Evolutionary conservation across 2,888 invertebrate genomes (phyloP).

Genomic region (Escarpia spicata): DNA sequence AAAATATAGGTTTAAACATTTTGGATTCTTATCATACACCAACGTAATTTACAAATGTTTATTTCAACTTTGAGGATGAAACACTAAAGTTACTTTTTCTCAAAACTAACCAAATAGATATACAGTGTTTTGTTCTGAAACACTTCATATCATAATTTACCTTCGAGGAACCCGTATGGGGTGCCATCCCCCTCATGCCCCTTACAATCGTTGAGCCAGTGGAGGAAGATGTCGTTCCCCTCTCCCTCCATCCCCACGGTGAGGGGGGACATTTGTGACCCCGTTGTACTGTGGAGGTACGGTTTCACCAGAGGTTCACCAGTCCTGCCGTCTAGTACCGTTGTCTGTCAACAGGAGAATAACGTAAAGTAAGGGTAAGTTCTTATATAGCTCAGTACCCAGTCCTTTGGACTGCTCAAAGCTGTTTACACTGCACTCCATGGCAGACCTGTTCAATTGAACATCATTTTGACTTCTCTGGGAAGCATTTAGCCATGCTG

Average conservation of each 20-base stretch:
- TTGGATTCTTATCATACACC: no score
- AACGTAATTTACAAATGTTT: no score
- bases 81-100: no score
- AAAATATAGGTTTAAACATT: no score
- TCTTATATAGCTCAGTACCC: no score
- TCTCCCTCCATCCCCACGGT: conserved; percentile 59
- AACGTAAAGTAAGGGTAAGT: conserved; percentile 25
- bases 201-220: conserved; percentile 80
- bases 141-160: conserved; percentile 39
- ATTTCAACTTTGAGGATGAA: no score
- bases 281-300: conserved; percentile 72
- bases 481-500: no score
- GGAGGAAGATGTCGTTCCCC: conserved; percentile 81
- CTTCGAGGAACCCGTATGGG: conserved; percentile 65
- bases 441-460: no score
- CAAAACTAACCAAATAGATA: no score
- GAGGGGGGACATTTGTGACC: conserved; percentile 67
- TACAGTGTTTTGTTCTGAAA: not conserved
- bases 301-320: conserved; percentile 72
- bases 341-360: conserved; percentile 63
- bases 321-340: conserved; percentile 73
- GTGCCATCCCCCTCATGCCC: conserved; percentile 63
- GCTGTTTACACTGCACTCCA: no score
- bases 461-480: no score
- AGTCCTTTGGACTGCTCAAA: no score